phyloP scores from a whole-genome alignment of 2,113 vertebrate species.

The Campylorhamphus procurvoides region DNA sequence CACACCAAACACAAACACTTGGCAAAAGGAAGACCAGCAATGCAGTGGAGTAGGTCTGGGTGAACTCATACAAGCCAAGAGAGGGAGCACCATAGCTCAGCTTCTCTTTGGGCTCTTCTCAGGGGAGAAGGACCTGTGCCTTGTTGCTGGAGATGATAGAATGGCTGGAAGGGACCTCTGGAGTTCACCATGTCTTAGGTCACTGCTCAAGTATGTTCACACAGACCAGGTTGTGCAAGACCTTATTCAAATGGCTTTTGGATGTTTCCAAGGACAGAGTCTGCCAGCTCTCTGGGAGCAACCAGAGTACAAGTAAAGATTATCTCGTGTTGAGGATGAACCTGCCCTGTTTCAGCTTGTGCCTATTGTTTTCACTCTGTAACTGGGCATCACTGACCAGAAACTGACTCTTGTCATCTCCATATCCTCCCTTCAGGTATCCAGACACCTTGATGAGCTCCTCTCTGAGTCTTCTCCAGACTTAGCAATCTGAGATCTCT shows the following conservation, averaged over 20 bases:
- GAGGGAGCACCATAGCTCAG: accelerated
- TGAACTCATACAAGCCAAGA: accelerated
- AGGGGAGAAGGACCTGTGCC: accelerated
- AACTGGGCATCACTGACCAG: background rate
- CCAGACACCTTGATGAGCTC: background rate
- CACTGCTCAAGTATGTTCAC: background rate
- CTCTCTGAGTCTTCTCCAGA: background rate
- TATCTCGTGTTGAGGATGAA: background rate
- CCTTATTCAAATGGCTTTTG: background rate
- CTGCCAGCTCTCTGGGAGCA: background rate
- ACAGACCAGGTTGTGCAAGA: background rate
- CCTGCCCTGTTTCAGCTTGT: background rate
- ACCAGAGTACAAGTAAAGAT: background rate
- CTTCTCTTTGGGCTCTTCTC: background rate
- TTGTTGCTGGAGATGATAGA: background rate
- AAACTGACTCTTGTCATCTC: background rate
- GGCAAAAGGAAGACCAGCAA: background rate
- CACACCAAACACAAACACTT: background rate
- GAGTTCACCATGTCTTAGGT: background rate
- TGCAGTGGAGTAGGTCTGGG: accelerated
- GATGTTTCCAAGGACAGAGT: background rate
- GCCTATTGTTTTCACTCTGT: background rate
- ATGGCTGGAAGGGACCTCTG: background rate
- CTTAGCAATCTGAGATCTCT: background rate
- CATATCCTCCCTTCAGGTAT: background rate